Evolutionary conservation across 2,888 invertebrate species (phyloP), one percentile per base, ranked within the genome.

Genomic region (Tortricodes alternella): DNA sequence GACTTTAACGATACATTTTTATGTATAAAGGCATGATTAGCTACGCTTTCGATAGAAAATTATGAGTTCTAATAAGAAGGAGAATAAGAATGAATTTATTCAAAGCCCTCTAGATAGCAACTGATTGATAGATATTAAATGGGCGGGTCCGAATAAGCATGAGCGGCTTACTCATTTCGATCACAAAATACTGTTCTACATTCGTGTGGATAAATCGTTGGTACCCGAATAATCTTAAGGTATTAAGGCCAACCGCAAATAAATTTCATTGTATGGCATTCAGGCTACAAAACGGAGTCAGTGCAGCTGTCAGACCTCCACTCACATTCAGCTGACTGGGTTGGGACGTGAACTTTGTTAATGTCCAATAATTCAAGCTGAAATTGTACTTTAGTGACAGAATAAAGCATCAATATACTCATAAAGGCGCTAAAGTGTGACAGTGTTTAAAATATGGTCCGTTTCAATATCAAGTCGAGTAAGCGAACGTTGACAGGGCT

Each of bases 71-170:
- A 73, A 76, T 72, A 65, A 68, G 50, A 48, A 67, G 63, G 64
- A 73, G 67, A 68, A 72, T 70, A 75, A 74, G 62, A 71, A 76
- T 79, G 71, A 73, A 81, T 79, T n/a, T 69, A 80, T 80, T 76
- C 68, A 76, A 74, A 60, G 60, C 63, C 60, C 56, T 53, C 63
- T 69, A 71, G 71, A 63, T 69, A 72, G 72, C 75, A 74, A 70
- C 74, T 68, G 70, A 72, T 64, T 69, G 64, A 61, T 65, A 66
- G 62, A 62, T 62, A 66, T 75, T 68, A 71, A 66, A 61, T 55
- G 65, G 67, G 65, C 67, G 69, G 65, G 57, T 58, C 51, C 35
- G 41, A 38, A 44, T 58, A 46, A 35, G 46, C 39, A 49, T 32
- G 50, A 52, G 41, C 46, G 34, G 52, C 52, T 57, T 46, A 38